Base-by-base conservation (phyloP, 64 coral and sea anemone species). In the Stichodactyla mertensii region DNA sequence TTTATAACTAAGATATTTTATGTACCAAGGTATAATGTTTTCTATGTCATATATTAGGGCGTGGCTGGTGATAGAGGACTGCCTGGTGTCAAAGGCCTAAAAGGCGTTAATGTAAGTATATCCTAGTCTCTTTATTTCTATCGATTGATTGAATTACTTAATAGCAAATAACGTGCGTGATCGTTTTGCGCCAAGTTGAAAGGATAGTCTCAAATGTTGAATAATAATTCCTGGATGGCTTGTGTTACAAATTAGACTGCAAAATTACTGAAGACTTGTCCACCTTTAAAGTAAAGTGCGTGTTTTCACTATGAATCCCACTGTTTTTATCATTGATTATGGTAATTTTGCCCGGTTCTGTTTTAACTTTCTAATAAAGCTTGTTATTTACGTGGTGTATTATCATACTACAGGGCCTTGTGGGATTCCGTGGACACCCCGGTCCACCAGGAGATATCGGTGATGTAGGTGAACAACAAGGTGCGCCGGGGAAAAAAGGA, bases 391-490 rank as follows among this genome's bases (percentile, higher is more conserved):
- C 14, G 56, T 15, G 56, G 56, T 11, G 1, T 4, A 82, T 82
- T 82, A 64, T 64, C n/a, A 15, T 83, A 52, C 52, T 2, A 27
- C 52, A 92, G 90, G 90, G 90, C 71, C 55, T 87, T 26, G 81
- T 57, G 7, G 90, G 90, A 45, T 92, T 92, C 59, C 77, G 78
- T 57, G 90, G 90, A 77, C 56, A 80, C 9, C 90, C 84, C 12
- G 90, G 90, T 67, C 18, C 84, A 36, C 59, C 61, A 16, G 90
- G 90, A 85, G 90, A 92, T 53, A 66, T 87, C 28, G 90, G 90
- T 19, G 45, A 31, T 52, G 36, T 59, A 58, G 90, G 83, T 26
- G 80, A 61, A 87, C 55, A 61, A 36, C 54, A 54, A 16, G 78
- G 78, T 11, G 24, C 55, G 83, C 83, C 19, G 28, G 55, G 55